phyloP scores from a whole-genome alignment of 92 coral and sea anemone species.

The Muricea muricata region DNA sequence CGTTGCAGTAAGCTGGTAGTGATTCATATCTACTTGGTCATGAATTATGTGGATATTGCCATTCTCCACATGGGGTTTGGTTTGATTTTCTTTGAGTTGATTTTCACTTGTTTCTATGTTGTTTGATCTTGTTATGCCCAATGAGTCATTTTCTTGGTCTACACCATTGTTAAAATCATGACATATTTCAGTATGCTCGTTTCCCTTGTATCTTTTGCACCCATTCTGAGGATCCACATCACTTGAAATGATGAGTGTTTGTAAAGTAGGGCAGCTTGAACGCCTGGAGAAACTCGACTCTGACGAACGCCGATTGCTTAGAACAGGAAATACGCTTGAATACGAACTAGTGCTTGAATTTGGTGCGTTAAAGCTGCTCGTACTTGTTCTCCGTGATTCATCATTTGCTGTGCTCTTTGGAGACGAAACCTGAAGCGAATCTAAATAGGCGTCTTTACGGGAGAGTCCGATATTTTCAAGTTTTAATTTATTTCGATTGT shows the following conservation, averaged over 20 bases:
- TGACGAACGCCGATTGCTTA: background rate
- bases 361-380: background rate
- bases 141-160: background rate
- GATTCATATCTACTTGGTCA: background rate
- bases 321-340: background rate
- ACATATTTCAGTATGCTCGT: background rate
- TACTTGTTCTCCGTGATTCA: constrained; percentile 1
- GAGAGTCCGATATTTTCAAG: background rate
- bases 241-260: background rate
- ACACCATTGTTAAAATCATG: background rate
- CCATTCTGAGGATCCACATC: background rate
- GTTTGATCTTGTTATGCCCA: background rate
- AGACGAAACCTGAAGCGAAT: constrained; percentile 21
- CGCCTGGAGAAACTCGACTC: constrained; percentile 1
- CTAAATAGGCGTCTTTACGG: background rate
- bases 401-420: background rate
- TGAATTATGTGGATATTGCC: too few species aligned
- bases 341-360: background rate
- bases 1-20: background rate
- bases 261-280: constrained; percentile 18
- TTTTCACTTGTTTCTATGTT: background rate
- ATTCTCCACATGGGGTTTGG: background rate
- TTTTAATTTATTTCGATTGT: constrained; percentile 8
- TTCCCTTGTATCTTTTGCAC: background rate
- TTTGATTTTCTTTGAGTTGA: background rate